A percentile compares a stretch with the other conserved stretches of the same genome.
phyloP scores from a whole-genome alignment of 2,888 invertebrate genomes.

The Caenorhabditis parvicauda region DNA sequence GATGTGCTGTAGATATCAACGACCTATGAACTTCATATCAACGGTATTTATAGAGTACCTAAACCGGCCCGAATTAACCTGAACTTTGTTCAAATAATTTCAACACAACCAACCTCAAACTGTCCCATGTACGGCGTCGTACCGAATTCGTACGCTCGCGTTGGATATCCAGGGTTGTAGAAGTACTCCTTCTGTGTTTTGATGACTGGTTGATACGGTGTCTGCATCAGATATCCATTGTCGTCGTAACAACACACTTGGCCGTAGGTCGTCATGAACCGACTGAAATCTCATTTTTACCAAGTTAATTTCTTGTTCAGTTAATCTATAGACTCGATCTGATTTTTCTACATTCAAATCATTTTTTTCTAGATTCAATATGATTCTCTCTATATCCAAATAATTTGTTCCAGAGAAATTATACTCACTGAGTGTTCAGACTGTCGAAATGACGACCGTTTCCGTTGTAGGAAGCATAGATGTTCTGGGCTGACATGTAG shows the following conservation, averaged over 20 bases:
- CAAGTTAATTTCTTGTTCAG: too few relatives aligned
- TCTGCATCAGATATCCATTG: slow-evolving; percentile 84
- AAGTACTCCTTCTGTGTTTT: slow-evolving; percentile 49
- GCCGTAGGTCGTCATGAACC: slow-evolving; percentile 68
- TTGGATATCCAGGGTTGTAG: slow-evolving; percentile 61
- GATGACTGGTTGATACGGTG: slow-evolving; percentile 80
- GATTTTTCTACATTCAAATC: too few relatives aligned
- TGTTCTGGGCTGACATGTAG: slow-evolving; percentile 62
- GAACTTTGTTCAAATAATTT: neutral
- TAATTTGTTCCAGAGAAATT: neutral
- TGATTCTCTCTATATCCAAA: neutral
- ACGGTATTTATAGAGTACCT: too few relatives aligned
- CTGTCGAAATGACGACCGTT: slow-evolving; percentile 36
- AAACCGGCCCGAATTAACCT: too few relatives aligned
- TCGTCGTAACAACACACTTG: slow-evolving; percentile 97
- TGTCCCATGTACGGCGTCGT: slow-evolving; percentile 90
- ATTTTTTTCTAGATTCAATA: too few relatives aligned
- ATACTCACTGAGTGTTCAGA: slow-evolving; percentile 29
- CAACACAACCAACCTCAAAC: slow-evolving; percentile 72
- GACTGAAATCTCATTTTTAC: slow-evolving; percentile 29
- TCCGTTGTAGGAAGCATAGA: slow-evolving; percentile 55
- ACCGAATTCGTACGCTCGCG: slow-evolving; percentile 75
- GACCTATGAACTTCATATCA: too few relatives aligned
- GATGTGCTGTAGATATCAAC: too few relatives aligned
- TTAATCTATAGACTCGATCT: too few relatives aligned